Base-by-base conservation (phyloP, 2,888 invertebrate genomes). In the Drepanosiphum platanoidis region DNA sequence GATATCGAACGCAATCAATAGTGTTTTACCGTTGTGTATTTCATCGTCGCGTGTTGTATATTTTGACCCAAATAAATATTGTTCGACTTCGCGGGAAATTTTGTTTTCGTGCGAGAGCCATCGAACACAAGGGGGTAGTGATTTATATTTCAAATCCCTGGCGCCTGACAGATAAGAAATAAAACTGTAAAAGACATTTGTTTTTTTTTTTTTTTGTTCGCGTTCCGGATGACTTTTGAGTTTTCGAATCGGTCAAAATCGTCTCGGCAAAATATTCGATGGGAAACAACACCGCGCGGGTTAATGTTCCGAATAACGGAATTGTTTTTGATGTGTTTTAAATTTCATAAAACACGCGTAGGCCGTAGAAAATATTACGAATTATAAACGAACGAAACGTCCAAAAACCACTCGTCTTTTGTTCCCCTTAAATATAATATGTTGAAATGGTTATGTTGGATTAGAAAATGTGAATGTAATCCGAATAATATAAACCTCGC, bases 1-100 rank as follows among this genome's bases (percentile, higher is more conserved):
- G 61, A 61, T 61, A n/a, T 27, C 61, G 61, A 61, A n/a, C n/a
- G 61, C 27, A 61, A 61, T 61, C 61, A 61, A 61, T 61, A 61
- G 61, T 9, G 61, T 61, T 61, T 27, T 18, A 22, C 9, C 27
- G n/a, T 61, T n/a, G n/a, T 7, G 42, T 27, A 8, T 58, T 61
- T 61, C 61, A 8, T 7, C 61, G n/a, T 61, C 22, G 61, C 61
- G 61, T 61, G 61, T 27, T 27, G n/a, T 22, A 27, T 27, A 61
- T 61, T 58, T 27, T 61, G 61, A 61, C 61, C 61, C 27, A 61
- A n/a, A 27, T 61, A 61, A 52, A 52, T 27, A 61, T 61, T 61
- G 61, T 61, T 61, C 9, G 61, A 27, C 61, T 61, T 2, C 61
- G 18, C 27, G n/a, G n/a, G 9, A 27, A 61, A 27, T 61, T 18